Percentiles rank a stretch among this genome's conserved stretches.
Conservation (phyloP, 30 jellyfish, hydroid and myxozoan species). For the Nemopilema nomurai region DNA sequence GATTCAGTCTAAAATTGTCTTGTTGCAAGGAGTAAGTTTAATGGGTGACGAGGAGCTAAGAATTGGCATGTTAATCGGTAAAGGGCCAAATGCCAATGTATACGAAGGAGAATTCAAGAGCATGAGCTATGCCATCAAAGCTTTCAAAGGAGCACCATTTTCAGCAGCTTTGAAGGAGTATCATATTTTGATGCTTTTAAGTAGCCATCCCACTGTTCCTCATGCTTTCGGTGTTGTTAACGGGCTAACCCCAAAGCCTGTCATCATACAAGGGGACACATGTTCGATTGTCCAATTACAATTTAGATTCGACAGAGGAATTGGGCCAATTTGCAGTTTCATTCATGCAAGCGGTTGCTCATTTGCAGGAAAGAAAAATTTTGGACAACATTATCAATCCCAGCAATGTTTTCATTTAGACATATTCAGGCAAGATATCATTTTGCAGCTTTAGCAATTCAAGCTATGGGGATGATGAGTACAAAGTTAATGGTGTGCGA, state of each 20-base stretch:
- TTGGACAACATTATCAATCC: conserved; percentile 1
- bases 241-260: background rate
- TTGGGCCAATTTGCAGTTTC: conserved; percentile 9
- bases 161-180: conserved; percentile 11
- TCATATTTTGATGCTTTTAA: background rate
- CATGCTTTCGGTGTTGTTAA: conserved; percentile 9
- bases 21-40: conserved; percentile 11
- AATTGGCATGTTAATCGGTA: conserved; percentile 9
- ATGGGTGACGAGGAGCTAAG: conserved; percentile 1
- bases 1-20: background rate
- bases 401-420: conserved; percentile 1
- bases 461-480: conserved; percentile 15
- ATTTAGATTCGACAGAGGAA: background rate
- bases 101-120: background rate
- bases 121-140: conserved; percentile 13
- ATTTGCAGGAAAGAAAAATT: conserved; percentile 4
- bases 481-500: conserved; percentile 13
- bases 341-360: conserved; percentile 3
- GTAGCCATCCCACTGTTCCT: conserved; percentile 21
- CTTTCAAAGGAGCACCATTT: conserved; percentile 15
- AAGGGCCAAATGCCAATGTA: conserved; percentile 9
- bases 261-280: background rate
- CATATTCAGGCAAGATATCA: background rate
- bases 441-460: conserved; percentile 13
- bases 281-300: background rate